Evolutionary conservation across 1,140 invertebrate species (phyloP), one percentile per base, ranked within the genome.

Genomic region (Eriocheir sinensis): DNA sequence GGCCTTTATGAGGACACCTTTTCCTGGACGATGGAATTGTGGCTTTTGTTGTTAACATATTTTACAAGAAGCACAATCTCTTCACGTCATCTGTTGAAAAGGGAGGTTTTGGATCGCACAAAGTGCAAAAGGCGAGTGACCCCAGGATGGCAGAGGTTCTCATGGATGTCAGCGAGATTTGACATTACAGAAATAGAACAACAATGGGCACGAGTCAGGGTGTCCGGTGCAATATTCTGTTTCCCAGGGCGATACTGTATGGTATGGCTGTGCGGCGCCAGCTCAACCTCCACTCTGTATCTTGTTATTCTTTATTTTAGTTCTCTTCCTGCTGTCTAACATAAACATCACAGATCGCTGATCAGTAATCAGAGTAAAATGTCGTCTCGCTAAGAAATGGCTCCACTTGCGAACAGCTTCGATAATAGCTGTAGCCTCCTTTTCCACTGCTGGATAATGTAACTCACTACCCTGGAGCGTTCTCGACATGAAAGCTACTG

Each of bases 81-180:
- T 93, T 95, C 17, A 96, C 83, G 38, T 96, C 96, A 30, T 96
- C 95, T 53, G 96, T 86, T 21, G 96, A 95, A 86, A 94, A 96
- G 0, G 95, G 93, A 34, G 96, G 93, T 96, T 60, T 96, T 96
- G 17, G 79, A 91, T 41, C 93, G 92, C 27, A 95, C 86, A 95
- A 96, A 96, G 85, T 96, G 96, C 89, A 94, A 41, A 38, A 96
- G 95, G 44, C 86, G 89, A 85, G 95, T 96, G 17, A 95, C 72
- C 36, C 95, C 96, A 27, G 96, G 95, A 93, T 96, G 95, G 92
- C 96, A 96, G 41, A 96, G 79, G 60, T 88, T 80, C 41, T 95
- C 83, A 92, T 96, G 96, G 0, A 96, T 34, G 0, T 94, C 93
- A 34, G 48, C 60, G 38, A 94, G 83, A 27, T 21, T 92, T 17